Evolutionary conservation across 2,888 invertebrate species (phyloP), one percentile per base, ranked within the genome.

Genomic region (Macaria notata): DNA sequence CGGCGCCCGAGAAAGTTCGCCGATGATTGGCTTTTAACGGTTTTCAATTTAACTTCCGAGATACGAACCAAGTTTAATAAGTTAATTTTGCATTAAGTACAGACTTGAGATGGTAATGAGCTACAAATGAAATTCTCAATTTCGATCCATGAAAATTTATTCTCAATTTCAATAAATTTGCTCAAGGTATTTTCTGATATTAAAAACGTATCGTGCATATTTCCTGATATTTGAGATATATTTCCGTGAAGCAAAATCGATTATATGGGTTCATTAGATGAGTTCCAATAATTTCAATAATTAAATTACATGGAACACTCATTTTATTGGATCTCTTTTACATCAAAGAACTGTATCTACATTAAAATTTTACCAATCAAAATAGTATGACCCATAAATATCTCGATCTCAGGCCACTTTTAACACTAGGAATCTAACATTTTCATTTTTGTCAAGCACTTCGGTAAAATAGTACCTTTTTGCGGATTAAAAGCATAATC

Each of bases 401-500:
- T 7, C 33, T 36, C 33, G 19, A 19, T 19, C 19, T 19, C 19
- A 19, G 19, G 19, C 7, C 33, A 36, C 3, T 36, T 36, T 7
- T 36, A 4, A 4, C 33, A 4, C 31, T 8, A 3, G 9, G 8
- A 1, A 3, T 4, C 41, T 8, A 41, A 8, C 41, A 9, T 62
- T 59, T 64, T 61, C 66, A 70, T 72, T 76, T 72, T 68, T 69
- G 71, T 62, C 71, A 63, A 69, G 70, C 69, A 72, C 66, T 72
- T 72, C 69, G 63, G 68, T 65, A 67, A 73, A 69, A 73, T 76
- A 69, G 78, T 70, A 72, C 76, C 83, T 79, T 79, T 80, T 77
- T 68, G 76, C 75, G 80, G 79, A 86, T 85, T 85, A 84, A 84
- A 85, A 81, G 79, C 81, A 78, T 83, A 84, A 86, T 84, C 78